Evolutionary conservation across 2,888 invertebrate species (phyloP).

Genomic region (Gibbula magus): DNA sequence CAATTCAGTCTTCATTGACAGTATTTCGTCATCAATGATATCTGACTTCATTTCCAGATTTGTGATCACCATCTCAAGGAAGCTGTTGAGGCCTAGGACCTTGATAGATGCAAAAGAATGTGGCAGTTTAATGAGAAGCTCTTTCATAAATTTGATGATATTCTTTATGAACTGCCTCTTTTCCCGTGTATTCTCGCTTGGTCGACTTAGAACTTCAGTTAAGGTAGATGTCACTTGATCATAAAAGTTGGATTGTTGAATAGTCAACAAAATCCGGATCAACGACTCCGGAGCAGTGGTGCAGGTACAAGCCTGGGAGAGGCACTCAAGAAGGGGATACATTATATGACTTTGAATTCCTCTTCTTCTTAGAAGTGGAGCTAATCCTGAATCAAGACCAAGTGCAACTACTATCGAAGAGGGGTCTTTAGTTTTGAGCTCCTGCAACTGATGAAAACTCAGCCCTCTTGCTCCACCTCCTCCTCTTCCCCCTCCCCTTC

Average conservation of each 20-base stretch:
- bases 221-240: neutral
- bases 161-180: neutral
- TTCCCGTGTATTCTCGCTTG: neutral
- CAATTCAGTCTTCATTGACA: conserved; percentile 36
- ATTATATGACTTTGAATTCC: neutral
- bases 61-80: neutral
- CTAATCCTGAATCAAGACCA: conserved; percentile 11
- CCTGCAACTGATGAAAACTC: neutral
- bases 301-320: conserved; percentile 28
- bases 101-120: neutral
- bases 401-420: conserved; percentile 6
- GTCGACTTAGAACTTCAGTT: neutral
- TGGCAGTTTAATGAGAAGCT: neutral
- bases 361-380: conserved; percentile 13
- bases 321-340: conserved; percentile 24
- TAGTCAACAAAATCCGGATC: conserved; percentile 9
- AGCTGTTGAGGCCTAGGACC: neutral
- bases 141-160: neutral
- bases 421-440: conserved; percentile 3
- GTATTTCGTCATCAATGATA: conserved; percentile 39
- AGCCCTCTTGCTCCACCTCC: neutral
- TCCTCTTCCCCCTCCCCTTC: neutral
- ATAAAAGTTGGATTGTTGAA: neutral
- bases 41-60: conserved; percentile 11
- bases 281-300: neutral